phyloP scores from a whole-genome alignment of 1,140 invertebrate genomes.

The Cyclargus thomasi region DNA sequence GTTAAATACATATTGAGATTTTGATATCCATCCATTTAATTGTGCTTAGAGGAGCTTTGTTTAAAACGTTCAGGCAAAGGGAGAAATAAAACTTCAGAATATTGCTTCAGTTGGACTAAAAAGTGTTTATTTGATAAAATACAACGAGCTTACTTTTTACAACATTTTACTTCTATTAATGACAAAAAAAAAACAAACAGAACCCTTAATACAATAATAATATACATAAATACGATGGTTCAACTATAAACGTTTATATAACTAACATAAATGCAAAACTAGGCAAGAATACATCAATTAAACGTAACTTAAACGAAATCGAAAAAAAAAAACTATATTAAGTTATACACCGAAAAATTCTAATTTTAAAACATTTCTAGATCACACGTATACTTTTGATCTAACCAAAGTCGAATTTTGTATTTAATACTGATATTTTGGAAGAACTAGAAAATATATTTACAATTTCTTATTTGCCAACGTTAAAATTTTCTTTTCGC shows the following conservation, averaged over 20 bases:
- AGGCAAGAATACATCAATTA: conserved; percentile 69
- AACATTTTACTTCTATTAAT: conserved; percentile 75
- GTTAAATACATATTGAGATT: too few relatives aligned
- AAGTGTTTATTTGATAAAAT: conserved; percentile 76
- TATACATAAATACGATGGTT: conserved; percentile 74
- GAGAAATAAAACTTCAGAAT: conserved; percentile 60
- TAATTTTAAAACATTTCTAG: conserved; percentile 51
- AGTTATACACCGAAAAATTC: conserved; percentile 63
- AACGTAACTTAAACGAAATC: conserved; percentile 62
- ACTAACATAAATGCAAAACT: conserved; percentile 73
- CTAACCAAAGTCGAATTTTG: conserved; percentile 73
- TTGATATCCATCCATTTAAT: too few relatives aligned
- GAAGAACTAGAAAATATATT: conserved; percentile 74
- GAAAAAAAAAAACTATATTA: conserved; percentile 51
- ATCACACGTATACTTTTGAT: conserved; percentile 74
- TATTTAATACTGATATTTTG: conserved; percentile 76
- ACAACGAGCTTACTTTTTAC: conserved; percentile 75
- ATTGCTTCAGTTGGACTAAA: conserved; percentile 75
- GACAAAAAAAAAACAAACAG: conserved; percentile 72
- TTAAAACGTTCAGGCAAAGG: background rate
- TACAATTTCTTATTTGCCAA: conserved; percentile 66
- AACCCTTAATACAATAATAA: conserved; percentile 73
- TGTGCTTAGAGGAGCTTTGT: too few relatives aligned
- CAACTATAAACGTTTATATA: conserved; percentile 71
- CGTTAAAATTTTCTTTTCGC: conserved; percentile 58